Base-by-base conservation (phyloP, 2,797 vertebrate species). In the Phoebastria nigripes region DNA sequence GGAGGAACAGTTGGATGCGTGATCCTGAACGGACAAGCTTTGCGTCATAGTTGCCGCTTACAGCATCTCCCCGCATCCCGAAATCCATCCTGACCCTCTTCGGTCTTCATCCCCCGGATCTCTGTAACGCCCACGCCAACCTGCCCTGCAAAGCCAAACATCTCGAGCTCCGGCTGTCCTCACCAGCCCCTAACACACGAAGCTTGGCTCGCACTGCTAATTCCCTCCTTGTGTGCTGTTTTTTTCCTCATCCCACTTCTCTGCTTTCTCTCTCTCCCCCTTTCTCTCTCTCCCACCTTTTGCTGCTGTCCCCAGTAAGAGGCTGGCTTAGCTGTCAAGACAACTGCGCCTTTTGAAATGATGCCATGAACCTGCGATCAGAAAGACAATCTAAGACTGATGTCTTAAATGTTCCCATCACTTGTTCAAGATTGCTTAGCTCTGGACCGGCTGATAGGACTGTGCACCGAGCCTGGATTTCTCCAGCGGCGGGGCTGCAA, bases 1-100 rank as follows among this genome's bases (percentile, higher is more conserved):
- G 94, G 93, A 93, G 88, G 90, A 95, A 89, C 83, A 73, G 77
- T 84, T 89, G 93, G 90, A 85, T 96, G 93, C 88, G 94, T 89
- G 96, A 93, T 90, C 93, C 95, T 87, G 90, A 95, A 80, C 88
- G 93, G 72, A 70, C 94, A 67, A 61, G 92, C 78, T 96, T 84
- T 93, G 92, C 95, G 93, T 96, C 96, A 96, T 31, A 87, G 73
- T 88, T 94, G 59, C 93, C 72, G 58, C 83, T 92, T 90, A 82
- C 93, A 93, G 93, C 93, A 74, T 94, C 92, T 89, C 74, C 61
- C 42, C 61, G 52, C 25, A 39, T 90, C 89, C 90, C 79, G 19
- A 92, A 90, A 93, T 84, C 67, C 78, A 59, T 95, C 78, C 24
- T 69, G 87, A 91, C 90, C 89, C 87, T 46, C 52, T 63, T 54